Evolutionary conservation across 2,797 vertebrate genomes (phyloP), one percentile per base, ranked within the genome.

Genomic region (Erpetoichthys calabaricus): DNA sequence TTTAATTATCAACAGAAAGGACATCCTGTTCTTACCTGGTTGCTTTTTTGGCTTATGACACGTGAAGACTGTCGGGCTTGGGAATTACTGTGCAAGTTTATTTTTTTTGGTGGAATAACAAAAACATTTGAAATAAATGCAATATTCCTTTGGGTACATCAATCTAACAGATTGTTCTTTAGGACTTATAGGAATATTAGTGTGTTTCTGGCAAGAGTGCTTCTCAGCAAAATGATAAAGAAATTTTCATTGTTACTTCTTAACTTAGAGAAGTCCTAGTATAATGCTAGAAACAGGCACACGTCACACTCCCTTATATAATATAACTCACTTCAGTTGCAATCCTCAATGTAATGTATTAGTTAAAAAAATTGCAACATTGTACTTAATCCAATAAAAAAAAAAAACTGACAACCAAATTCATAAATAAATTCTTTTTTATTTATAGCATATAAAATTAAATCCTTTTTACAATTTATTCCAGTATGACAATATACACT

Each of bases 391-490:
- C 46, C 50, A 59, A 64, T 59, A 57, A 71, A 65, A 73, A 10
- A n/a, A n/a, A n/a, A 2, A 62, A 59, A 59, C 74, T 51, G 52
- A 64, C 55, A 59, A 67, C 83, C 85, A 80, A 79, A 91, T 91
- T 87, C 89, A 99, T 98, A 98, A 99, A 98, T 99, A 99, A 95
- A 90, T 89, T 89, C 73, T 88, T 88, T 85, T 65, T 86, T 91
- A 89, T 94, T 91, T 89, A 84, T 82, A 87, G 90, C 91, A 96
- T 96, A 98, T 94, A 96, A 99, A 98, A 97, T 97, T 95, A 96
- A 90, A 97, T 90, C 89, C 89, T 92, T 80, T 88, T 93, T 96
- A 97, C 93, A 95, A 89, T 91, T 92, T 92, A 97, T 94, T 98
- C 94, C 92, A 98, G 92, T 97, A 97, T 96, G 87, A 95, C 86